Percentiles rank a stretch among this genome's conserved stretches.
Conservation (phyloP, 2,797 vertebrate genomes). For the Tangara arthus region DNA sequence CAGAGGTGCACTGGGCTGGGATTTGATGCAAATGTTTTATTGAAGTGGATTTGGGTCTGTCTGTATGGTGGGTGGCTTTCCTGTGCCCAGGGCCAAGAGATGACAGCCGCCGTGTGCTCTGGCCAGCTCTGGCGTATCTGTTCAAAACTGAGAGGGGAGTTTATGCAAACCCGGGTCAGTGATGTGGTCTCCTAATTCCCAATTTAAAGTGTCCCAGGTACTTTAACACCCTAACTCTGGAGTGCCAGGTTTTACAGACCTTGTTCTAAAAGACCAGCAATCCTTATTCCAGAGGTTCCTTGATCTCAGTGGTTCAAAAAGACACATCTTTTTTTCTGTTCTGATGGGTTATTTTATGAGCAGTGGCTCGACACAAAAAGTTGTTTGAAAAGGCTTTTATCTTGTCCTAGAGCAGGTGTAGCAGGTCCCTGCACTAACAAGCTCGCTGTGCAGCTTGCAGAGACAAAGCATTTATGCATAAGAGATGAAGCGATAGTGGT, state of each 20-base stretch:
- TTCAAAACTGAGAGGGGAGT: background rate
- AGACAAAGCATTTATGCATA: slow-evolving; percentile 38
- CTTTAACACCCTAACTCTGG: background rate
- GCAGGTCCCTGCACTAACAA: background rate
- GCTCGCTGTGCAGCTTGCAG: background rate
- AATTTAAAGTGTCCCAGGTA: background rate
- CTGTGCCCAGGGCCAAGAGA: background rate
- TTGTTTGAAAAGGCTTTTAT: slow-evolving; percentile 4
- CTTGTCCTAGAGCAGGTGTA: background rate
- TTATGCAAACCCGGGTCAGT: background rate
- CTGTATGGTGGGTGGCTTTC: background rate
- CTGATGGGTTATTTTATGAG: background rate
- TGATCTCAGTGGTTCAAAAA: background rate
- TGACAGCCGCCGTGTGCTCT: background rate
- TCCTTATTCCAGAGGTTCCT: background rate
- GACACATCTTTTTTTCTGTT: background rate
- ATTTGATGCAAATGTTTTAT: background rate
- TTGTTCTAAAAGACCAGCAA: background rate
- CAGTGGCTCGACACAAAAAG: background rate
- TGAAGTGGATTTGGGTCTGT: background rate
- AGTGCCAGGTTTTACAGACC: background rate
- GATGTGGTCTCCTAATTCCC: background rate
- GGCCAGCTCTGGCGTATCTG: background rate
- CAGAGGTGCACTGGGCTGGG: rapidly evolving
- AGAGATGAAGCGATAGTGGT: background rate